A percentile compares a stretch with the other conserved stretches of the same genome.
Conservation (phyloP, 2,888 invertebrate species). For the Tenodera sinensis region DNA sequence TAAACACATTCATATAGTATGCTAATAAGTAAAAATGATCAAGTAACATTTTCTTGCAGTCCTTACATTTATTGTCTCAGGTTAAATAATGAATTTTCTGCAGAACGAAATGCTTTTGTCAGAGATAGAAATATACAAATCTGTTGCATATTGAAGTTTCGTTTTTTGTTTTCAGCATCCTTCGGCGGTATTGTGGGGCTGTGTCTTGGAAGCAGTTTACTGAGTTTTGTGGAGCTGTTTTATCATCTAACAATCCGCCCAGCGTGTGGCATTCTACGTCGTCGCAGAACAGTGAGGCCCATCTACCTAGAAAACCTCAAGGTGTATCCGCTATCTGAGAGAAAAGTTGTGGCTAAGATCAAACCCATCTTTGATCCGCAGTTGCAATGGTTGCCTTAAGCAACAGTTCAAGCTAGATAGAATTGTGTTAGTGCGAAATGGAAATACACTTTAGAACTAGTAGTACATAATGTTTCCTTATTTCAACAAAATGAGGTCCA, state of each 20-base stretch:
- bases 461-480: too few relatives aligned
- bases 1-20: too few relatives aligned
- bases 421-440: too few relatives aligned
- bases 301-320: not conserved
- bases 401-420: too few relatives aligned
- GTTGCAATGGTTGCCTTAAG: not conserved
- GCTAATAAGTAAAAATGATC: too few relatives aligned
- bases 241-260: slow-evolving; percentile 29
- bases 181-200: slow-evolving; percentile 31
- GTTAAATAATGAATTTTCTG: too few relatives aligned
- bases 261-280: not conserved
- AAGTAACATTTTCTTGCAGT: too few relatives aligned
- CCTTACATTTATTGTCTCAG: too few relatives aligned
- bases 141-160: not conserved
- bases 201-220: slow-evolving; percentile 29
- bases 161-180: slow-evolving; percentile 22
- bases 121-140: too few relatives aligned
- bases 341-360: not conserved
- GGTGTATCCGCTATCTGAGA: not conserved
- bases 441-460: too few relatives aligned
- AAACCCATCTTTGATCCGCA: not conserved
- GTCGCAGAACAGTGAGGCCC: not conserved
- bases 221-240: slow-evolving; percentile 28
- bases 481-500: too few relatives aligned
- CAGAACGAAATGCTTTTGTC: too few relatives aligned